phyloP scores from a whole-genome alignment of 1,140 invertebrate species.

The Drosophila leontia region DNA sequence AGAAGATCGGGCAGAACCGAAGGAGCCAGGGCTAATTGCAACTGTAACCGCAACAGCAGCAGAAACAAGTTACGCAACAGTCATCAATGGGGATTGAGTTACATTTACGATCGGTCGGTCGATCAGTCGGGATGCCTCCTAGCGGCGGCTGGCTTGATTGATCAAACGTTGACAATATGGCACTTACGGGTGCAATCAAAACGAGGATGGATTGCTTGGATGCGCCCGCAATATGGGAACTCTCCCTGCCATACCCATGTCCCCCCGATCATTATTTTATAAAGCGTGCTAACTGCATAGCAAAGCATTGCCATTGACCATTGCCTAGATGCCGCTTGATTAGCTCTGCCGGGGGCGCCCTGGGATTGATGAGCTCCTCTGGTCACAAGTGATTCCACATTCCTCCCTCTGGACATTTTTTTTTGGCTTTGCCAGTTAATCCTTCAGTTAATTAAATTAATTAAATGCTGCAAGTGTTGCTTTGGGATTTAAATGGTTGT shows the following conservation, averaged over 20 bases:
- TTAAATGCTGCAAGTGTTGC: slow-evolving; percentile 59
- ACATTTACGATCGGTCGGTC: slow-evolving; percentile 71
- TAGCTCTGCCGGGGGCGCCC: slow-evolving; percentile 33
- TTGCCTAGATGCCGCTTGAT: slow-evolving; percentile 76
- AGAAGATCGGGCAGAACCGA: slow-evolving; percentile 34
- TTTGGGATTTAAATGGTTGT: slow-evolving; percentile 57
- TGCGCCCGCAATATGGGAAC: slow-evolving; percentile 23
- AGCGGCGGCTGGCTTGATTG: slow-evolving; percentile 73
- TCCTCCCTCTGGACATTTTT: slow-evolving; percentile 55
- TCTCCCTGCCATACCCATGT: neutral
- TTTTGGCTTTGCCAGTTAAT: slow-evolving; percentile 61
- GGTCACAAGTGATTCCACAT: slow-evolving; percentile 38
- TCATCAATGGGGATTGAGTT: slow-evolving; percentile 80
- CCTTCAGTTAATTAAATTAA: slow-evolving; percentile 80
- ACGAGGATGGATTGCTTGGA: slow-evolving; percentile 27
- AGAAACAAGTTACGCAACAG: slow-evolving; percentile 78
- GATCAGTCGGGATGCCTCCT: slow-evolving; percentile 16
- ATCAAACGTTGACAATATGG: slow-evolving; percentile 83
- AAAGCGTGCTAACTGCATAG: slow-evolving; percentile 82
- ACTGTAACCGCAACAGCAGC: slow-evolving; percentile 32
- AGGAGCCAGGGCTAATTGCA: slow-evolving; percentile 65
- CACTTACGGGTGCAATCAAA: slow-evolving; percentile 81
- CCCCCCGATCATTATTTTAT: slow-evolving; percentile 74
- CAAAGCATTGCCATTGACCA: slow-evolving; percentile 79
- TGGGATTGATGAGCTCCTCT: slow-evolving; percentile 45